Evolutionary conservation across 1,140 invertebrate species (phyloP), one percentile per base, ranked within the genome.

Genomic region (Achatina immaculata): DNA sequence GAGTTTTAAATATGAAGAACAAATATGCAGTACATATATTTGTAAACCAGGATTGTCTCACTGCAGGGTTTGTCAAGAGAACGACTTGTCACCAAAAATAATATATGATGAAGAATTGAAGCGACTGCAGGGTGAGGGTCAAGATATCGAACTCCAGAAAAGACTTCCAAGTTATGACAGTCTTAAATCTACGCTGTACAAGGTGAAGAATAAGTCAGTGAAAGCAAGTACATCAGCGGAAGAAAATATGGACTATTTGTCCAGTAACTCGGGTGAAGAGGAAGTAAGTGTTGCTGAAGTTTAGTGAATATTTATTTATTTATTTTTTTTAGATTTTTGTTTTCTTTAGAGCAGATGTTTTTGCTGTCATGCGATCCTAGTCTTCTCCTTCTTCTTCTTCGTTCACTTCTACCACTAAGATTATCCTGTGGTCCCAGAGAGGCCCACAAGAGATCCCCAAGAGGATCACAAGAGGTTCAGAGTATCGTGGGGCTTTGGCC

Each of bases 41-140:
- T n/a, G n/a, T n/a, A n/a, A n/a, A n/a, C n/a, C n/a, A n/a, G n/a
- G n/a, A n/a, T n/a, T n/a, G n/a, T n/a, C n/a, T n/a, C n/a, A n/a
- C 34, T 76, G 0, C 55, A 76, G 74, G 28, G 31, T 76, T 16
- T 40, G 36, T 51, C 48, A 62, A 40, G 74, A 62, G 34, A 76
- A 51, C 40, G 74, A 76, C 11, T 51, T 76, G 4, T 76, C 74
- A 40, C 74, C 74, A n/a, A 76, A 76, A 51, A 76, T 76, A 58
- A 76, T 76, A 58, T 76, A 76, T 76, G 74, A 76, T 40, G 74
- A 62, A 28, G 74, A 76, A 28, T 6, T 76, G 24, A 31, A 36
- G 36, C 74, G 34, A 2, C 4, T 76, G 9, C 58, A 62, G 28
- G 36, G 51, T 40, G 74, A 76, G 38, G 74, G 28, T 34, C 38